Conservation (phyloP, 2,797 vertebrate genomes). For the Chloroceryle inda region DNA sequence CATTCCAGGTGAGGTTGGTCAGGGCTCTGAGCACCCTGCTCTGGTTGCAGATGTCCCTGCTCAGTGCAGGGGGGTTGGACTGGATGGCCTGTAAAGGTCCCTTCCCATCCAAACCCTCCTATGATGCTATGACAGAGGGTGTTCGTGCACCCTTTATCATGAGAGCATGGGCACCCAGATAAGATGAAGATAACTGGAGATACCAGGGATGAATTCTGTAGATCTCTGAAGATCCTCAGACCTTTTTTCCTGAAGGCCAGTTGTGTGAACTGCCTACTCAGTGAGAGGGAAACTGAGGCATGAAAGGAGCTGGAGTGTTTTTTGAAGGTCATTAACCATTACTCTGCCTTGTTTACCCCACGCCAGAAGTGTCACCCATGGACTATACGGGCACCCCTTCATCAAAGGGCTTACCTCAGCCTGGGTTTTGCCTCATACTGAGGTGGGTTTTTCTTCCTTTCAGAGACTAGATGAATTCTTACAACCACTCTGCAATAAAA, state of each 20-base stretch:
- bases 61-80: neutral
- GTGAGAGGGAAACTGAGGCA: neutral
- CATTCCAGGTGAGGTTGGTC: neutral
- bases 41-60: neutral
- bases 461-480: neutral
- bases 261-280: fast-evolving
- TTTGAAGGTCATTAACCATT: neutral
- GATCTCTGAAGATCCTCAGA: neutral
- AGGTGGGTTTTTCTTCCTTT: neutral
- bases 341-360: neutral
- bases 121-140: neutral
- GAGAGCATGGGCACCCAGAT: fast-evolving
- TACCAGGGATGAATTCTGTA: neutral
- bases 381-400: neutral
- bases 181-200: neutral
- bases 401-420: neutral
- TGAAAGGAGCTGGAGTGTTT: neutral
- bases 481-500: neutral
- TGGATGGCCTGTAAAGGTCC: neutral
- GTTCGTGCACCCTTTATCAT: neutral
- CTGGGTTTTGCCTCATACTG: neutral
- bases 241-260: neutral
- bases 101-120: neutral
- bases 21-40: neutral
- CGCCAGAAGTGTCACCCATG: fast-evolving